Evolutionary conservation across 92 coral and sea anemone genomes (phyloP).

Genomic region (Parazoanthus swiftii): DNA sequence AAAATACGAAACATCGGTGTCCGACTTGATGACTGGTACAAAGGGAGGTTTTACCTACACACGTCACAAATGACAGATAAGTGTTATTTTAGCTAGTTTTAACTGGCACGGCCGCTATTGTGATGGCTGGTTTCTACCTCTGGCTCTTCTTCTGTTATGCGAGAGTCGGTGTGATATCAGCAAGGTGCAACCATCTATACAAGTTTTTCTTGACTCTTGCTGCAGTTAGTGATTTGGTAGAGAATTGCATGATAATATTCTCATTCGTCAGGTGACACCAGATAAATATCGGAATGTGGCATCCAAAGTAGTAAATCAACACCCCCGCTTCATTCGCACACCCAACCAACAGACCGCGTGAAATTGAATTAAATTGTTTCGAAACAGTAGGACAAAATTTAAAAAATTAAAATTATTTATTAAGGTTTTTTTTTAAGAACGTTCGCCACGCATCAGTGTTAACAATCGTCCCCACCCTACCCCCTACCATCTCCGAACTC

Average conservation of each 20-base stretch:
- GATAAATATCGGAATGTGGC: conserved; percentile 13
- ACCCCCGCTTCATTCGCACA: conserved; percentile 2
- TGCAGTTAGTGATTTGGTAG: conserved; percentile 6
- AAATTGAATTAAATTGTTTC: conserved; percentile 23
- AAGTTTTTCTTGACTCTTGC: background rate
- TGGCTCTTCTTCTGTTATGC: conserved; percentile 14
- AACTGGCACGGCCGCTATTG: background rate
- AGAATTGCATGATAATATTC: conserved; percentile 7
- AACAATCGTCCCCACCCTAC: conserved; percentile 27
- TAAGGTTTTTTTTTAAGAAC: conserved; percentile 20
- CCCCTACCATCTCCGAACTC: conserved; percentile 30
- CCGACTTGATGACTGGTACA: conserved; percentile 83
- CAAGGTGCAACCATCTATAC: conserved; percentile 14
- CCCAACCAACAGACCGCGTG: conserved; percentile 19
- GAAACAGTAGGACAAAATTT: conserved; percentile 22
- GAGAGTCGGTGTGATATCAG: conserved; percentile 12
- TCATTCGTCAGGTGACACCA: conserved; percentile 25
- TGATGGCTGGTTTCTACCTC: conserved; percentile 12
- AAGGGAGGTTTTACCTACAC: conserved; percentile 85
- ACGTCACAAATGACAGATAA: background rate
- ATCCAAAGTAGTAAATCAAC: conserved; percentile 1
- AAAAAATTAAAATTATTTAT: conserved; percentile 20
- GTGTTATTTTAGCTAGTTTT: background rate
- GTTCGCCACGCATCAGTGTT: conserved; percentile 26
- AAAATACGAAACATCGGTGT: conserved; percentile 90